phyloP scores from a whole-genome alignment of 2,797 vertebrate species.

The Pelodytes ibericus region DNA sequence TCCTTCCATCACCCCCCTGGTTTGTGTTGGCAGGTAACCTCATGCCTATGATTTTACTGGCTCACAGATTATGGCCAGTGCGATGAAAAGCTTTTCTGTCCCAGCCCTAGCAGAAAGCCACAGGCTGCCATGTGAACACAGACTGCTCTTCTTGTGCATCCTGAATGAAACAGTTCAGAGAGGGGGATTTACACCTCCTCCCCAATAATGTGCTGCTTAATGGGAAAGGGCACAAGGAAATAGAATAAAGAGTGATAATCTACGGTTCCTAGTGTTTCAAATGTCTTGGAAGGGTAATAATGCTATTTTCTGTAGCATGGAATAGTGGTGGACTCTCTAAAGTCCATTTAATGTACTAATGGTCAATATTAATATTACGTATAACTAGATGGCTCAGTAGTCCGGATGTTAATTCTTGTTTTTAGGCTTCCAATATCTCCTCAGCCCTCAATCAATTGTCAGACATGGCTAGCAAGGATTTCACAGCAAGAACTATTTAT shows the following conservation, averaged over 20 bases:
- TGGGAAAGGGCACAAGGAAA: slow-evolving; percentile 47
- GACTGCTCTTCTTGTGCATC: slow-evolving; percentile 52
- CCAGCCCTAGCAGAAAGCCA: slow-evolving; percentile 39
- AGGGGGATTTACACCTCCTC: slow-evolving; percentile 44
- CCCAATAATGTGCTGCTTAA: slow-evolving; percentile 36
- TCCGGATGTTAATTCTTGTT: too few relatives aligned
- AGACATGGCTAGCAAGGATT: too few relatives aligned
- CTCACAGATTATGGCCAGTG: slow-evolving; percentile 50
- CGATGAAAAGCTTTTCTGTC: slow-evolving; percentile 57
- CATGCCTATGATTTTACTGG: slow-evolving; percentile 55
- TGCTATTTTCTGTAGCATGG: neutral
- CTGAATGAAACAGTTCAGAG: slow-evolving; percentile 51
- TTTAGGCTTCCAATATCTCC: too few relatives aligned
- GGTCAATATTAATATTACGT: too few relatives aligned
- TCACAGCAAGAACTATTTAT: too few relatives aligned
- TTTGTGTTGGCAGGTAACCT: slow-evolving; percentile 32
- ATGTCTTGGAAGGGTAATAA: neutral
- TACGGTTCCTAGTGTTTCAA: neutral
- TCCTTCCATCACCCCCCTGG: slow-evolving; percentile 28
- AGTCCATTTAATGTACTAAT: too few relatives aligned
- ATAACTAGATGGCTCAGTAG: too few relatives aligned
- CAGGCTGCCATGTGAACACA: slow-evolving; percentile 39
- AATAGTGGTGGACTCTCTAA: neutral
- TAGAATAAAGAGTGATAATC: slow-evolving; percentile 37
- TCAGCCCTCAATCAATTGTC: too few relatives aligned